phyloP scores from a whole-genome alignment of 2,797 vertebrate species.

The Nasua narica region DNA sequence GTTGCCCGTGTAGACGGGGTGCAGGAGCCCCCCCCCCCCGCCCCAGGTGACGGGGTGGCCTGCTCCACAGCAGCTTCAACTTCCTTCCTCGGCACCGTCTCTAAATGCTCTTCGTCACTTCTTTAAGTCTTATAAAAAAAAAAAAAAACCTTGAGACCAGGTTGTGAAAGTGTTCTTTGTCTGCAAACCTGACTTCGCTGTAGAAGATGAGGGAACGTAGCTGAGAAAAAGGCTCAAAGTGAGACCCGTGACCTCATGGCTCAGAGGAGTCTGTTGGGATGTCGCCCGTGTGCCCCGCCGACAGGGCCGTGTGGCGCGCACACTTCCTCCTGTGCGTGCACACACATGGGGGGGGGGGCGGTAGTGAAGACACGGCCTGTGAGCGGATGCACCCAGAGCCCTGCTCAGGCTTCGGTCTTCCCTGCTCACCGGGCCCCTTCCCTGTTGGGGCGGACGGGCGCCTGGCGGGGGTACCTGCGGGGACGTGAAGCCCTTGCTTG shows the following conservation, averaged over 20 bases:
- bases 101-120: background rate
- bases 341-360: no score
- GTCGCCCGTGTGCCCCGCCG: background rate
- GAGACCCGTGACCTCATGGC: background rate
- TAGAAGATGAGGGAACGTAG: background rate
- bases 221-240: background rate
- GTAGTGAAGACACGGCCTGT: background rate
- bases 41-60: background rate
- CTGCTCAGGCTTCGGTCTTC: background rate
- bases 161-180: background rate
- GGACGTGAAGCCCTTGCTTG: background rate
- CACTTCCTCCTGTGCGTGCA: accelerated
- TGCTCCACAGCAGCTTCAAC: background rate
- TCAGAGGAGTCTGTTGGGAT: background rate
- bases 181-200: background rate
- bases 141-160: background rate
- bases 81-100: background rate
- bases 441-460: background rate
- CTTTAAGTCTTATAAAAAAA: background rate
- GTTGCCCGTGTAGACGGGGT: background rate
- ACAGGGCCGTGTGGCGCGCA: background rate
- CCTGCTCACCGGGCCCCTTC: background rate
- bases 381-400: background rate
- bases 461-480: background rate
- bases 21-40: background rate